These are phyloP conservation scores for Lepus townsendii DNA, from an alignment of 2,797 vertebrate genomes.

Conservation along the genomic window DNA sequence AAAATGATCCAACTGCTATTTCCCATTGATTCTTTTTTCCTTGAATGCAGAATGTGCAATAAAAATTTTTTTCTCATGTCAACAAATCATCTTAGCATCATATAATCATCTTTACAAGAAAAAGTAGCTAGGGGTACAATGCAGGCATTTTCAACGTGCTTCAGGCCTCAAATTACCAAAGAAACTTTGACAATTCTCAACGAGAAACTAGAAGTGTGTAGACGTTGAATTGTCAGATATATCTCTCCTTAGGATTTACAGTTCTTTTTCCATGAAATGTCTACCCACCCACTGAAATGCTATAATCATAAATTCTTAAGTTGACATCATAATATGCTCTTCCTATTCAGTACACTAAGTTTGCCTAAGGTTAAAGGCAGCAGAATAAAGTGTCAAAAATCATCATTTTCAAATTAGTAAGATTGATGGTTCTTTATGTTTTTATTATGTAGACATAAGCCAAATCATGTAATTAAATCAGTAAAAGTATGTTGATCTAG, in stretches of 20 bases:
- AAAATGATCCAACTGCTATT: constrained; percentile 79
- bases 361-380: constrained; percentile 58
- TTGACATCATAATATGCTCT: constrained; percentile 36
- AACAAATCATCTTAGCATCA: constrained; percentile 87
- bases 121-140: constrained; percentile 71
- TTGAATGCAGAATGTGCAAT: constrained; percentile 77
- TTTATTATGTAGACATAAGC: constrained; percentile 27
- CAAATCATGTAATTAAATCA: constrained; percentile 29
- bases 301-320: constrained; percentile 56
- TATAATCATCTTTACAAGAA: constrained; percentile 86
- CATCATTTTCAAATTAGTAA: constrained; percentile 43
- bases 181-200: constrained; percentile 40
- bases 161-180: constrained; percentile 50
- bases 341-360: constrained; percentile 32
- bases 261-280: constrained; percentile 36
- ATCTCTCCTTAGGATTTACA: constrained; percentile 37
- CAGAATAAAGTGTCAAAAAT: constrained; percentile 46
- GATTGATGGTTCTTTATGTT: constrained; percentile 17
- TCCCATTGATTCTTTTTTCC: constrained; percentile 72
- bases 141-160: constrained; percentile 68
- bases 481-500: not conserved
- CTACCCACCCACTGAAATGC: constrained; percentile 43
- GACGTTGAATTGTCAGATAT: not conserved
- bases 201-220: constrained; percentile 49
- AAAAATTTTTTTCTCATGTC: constrained; percentile 80